phyloP scores from a whole-genome alignment of 2,113 vertebrate genomes.

The Crocuta crocuta region DNA sequence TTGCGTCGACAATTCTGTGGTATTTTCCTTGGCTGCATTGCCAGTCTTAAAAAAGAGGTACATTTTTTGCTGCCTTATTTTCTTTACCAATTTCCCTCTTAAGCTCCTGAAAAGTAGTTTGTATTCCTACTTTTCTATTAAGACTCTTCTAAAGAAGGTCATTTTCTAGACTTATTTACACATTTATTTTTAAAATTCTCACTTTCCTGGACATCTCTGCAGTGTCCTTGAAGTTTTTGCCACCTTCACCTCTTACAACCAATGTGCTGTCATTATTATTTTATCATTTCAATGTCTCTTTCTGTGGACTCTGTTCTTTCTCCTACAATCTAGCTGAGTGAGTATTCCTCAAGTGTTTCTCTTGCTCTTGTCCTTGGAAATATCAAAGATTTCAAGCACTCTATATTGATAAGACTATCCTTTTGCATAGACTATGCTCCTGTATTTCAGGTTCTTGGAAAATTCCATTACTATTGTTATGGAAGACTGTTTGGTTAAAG shows the following conservation, averaged over 20 bases:
- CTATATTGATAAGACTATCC: not conserved
- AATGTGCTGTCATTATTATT: not conserved
- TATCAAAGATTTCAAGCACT: not conserved
- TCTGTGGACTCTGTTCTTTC: not conserved
- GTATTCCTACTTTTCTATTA: not conserved
- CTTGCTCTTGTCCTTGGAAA: not conserved
- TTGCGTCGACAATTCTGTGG: not conserved
- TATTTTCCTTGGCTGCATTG: not conserved
- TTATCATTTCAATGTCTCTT: not conserved
- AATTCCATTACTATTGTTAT: not conserved
- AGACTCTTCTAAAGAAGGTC: not conserved
- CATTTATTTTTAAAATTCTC: not conserved
- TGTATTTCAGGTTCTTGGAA: conserved; percentile 35
- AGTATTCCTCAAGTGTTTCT: not conserved
- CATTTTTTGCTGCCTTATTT: not conserved
- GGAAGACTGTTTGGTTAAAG: not conserved
- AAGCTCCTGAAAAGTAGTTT: conserved; percentile 7
- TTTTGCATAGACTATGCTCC: not conserved
- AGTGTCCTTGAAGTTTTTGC: conserved; percentile 3
- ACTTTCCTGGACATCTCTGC: not conserved
- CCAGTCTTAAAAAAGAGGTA: not conserved
- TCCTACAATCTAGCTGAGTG: not conserved
- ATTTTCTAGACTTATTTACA: not conserved
- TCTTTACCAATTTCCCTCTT: not conserved
- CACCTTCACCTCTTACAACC: not conserved